phyloP scores from a whole-genome alignment of 2,113 vertebrate species.

The Leucosticte australis region DNA sequence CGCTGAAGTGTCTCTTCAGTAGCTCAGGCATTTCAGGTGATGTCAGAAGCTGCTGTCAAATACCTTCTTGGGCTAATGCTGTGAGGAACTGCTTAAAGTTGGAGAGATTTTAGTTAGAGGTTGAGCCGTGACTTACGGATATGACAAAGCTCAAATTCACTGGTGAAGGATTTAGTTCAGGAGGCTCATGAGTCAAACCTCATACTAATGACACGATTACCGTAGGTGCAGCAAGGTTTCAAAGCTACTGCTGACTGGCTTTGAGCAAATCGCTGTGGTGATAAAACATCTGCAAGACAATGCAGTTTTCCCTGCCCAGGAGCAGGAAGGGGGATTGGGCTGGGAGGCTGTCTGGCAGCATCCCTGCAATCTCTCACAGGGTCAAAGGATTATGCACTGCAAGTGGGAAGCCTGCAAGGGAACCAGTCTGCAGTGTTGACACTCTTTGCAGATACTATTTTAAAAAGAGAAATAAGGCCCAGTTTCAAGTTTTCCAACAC shows the following conservation, averaged over 20 bases:
- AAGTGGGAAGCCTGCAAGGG: neutral
- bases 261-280: neutral
- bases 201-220: neutral
- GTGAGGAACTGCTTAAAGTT: neutral
- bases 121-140: neutral
- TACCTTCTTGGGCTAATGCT: neutral
- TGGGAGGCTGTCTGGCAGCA: neutral
- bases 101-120: neutral
- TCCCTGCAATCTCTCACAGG: neutral
- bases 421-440: neutral
- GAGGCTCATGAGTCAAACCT: neutral
- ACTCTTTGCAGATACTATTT: neutral
- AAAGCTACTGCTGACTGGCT: neutral
- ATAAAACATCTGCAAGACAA: neutral
- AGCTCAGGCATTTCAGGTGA: neutral
- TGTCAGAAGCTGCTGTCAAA: neutral
- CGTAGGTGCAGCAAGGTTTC: neutral
- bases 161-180: neutral
- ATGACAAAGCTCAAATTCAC: neutral
- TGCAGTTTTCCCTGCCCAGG: neutral
- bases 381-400: neutral
- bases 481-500: neutral
- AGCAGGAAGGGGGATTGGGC: neutral
- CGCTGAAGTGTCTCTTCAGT: rapidly evolving
- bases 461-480: neutral